Conservation (phyloP, 2,113 vertebrate genomes). For the Abramis brama region DNA sequence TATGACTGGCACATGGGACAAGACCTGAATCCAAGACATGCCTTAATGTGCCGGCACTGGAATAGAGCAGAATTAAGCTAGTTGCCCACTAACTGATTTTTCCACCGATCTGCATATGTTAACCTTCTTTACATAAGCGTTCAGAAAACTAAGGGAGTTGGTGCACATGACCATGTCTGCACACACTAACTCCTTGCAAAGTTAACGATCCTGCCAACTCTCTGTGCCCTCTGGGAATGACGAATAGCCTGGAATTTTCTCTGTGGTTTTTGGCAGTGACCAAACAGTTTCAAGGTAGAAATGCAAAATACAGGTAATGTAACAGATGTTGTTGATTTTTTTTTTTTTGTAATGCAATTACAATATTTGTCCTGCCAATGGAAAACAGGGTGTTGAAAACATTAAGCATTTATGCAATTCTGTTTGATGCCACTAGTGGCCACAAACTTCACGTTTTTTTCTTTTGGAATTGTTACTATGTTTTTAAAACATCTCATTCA, state of each 20-base stretch:
- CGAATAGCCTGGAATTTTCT: background rate
- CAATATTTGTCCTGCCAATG: background rate
- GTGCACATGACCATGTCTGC: background rate
- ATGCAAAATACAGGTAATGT: background rate
- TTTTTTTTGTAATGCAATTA: background rate
- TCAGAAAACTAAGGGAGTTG: background rate
- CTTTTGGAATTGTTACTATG: background rate
- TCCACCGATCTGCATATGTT: constrained; percentile 23
- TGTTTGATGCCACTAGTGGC: too few relatives aligned
- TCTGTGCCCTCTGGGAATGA: background rate
- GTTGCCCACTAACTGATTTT: background rate
- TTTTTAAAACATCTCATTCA: background rate
- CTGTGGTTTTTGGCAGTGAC: background rate
- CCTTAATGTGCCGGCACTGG: background rate
- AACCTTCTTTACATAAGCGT: background rate
- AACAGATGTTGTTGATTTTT: background rate
- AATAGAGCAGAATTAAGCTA: background rate
- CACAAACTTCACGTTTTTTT: background rate
- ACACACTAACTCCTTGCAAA: background rate
- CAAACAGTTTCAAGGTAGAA: background rate
- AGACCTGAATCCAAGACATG: constrained; percentile 4
- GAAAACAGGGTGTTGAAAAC: background rate
- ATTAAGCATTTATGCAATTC: background rate
- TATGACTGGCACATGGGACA: constrained; percentile 2
- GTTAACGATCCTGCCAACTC: background rate